Evolutionary conservation across 2,113 vertebrate species (phyloP).

Genomic region (Trinectes maculatus): DNA sequence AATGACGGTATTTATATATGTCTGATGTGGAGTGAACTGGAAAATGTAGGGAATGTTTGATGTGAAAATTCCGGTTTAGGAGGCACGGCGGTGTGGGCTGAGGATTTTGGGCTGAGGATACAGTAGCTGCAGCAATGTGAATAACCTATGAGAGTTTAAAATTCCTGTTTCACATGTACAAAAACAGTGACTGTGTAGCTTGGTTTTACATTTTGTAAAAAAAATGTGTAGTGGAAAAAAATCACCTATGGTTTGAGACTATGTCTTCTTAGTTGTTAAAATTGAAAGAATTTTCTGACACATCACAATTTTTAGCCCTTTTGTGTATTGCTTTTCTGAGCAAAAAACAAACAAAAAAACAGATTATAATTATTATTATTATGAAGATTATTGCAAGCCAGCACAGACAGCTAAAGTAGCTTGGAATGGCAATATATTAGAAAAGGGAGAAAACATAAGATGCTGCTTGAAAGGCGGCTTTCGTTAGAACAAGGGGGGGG

Average conservation of each 20-base stretch:
- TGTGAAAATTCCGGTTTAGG: constrained; percentile 30
- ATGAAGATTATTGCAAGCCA: not conserved
- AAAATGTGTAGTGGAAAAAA: too few species aligned
- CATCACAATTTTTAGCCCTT: not conserved
- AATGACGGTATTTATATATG: constrained; percentile 26
- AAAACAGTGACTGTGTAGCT: too few species aligned
- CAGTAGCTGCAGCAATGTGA: constrained; percentile 7
- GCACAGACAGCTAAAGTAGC: not conserved
- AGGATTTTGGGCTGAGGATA: constrained; percentile 2
- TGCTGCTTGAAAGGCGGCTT: too few species aligned
- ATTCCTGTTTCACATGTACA: constrained; percentile 24
- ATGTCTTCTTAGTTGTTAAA: not conserved
- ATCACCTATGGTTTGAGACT: not conserved
- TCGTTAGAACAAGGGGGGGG: too few species aligned
- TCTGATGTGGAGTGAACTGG: constrained; percentile 24
- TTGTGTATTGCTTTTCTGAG: not conserved
- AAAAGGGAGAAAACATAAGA: not conserved
- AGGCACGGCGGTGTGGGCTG: constrained; percentile 12
- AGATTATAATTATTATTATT: not conserved
- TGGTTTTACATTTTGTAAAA: too few species aligned
- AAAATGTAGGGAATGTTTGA: constrained; percentile 48
- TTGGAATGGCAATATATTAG: too few species aligned
- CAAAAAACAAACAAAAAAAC: too few species aligned
- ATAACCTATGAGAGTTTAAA: constrained; percentile 15
- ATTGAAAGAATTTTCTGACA: too few species aligned